Evolutionary conservation across 2,113 vertebrate species (phyloP), one percentile per base, ranked within the genome.

Genomic region (Sisor rabdophorus): DNA sequence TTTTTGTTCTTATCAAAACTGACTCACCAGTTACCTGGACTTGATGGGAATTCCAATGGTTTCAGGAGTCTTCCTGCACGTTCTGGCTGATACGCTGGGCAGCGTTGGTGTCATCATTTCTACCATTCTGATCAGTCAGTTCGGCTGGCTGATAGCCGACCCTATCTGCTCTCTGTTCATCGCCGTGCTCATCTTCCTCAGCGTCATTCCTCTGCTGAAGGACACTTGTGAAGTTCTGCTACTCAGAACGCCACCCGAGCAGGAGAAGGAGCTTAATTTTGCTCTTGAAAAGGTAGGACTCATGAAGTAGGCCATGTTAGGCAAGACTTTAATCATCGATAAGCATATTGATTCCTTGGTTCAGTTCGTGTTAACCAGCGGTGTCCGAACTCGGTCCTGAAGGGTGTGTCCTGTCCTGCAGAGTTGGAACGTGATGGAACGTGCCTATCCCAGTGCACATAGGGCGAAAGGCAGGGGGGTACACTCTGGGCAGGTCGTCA

Each of bases 101-200:
- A 99, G 97, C 58, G 93, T 99, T 15, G 97, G 97, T 11, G 97
- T 99, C 71, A 99, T 99, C 11, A 90, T 98, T 81, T 99, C 97
- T 76, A 98, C 97, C 0, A 82, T 98, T 89, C 94, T 99, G 80
- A 99, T 99, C 89, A 94, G 94, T 11, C 97, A 98, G 85, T 99
- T 99, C 79, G 97, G 97, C 78, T 99, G 97, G 97, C 87, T 99
- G 78, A 95, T 98, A 48, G 96, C 97, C 8, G 97, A 99, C 84
- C 97, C 97, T 0, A 95, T 99, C 59, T 99, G 97, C 86, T 99
- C 97, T 30, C 93, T 99, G 73, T 99, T 98, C 86, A 99, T 99
- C 83, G 92, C 97, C 81, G 86, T 91, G 2, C 84, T 99, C 84
- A 99, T 99, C 87, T 98, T 98, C 80, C 94, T 98, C 81, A 98